phyloP scores from a whole-genome alignment of 1,140 invertebrate species.

The Heliconius congener region DNA sequence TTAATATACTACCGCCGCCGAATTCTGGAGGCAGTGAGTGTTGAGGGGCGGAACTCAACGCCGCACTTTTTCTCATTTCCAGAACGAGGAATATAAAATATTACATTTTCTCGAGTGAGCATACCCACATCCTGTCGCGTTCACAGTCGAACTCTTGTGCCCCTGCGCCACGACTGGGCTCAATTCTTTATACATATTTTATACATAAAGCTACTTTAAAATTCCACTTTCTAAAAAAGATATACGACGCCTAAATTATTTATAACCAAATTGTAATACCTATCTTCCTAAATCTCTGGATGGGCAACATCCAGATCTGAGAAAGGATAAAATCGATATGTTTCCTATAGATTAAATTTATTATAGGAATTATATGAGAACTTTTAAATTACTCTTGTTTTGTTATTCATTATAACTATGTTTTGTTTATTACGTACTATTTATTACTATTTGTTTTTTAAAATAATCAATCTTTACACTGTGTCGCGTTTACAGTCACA shows the following conservation, averaged over 20 bases:
- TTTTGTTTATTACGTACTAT: not conserved
- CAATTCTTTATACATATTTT: not conserved
- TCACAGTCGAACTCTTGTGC: not conserved
- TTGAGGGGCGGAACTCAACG: not conserved
- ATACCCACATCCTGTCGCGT: not conserved
- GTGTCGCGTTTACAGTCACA: too few species aligned
- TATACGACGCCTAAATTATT: not conserved
- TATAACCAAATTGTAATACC: not conserved
- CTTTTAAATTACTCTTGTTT: not conserved
- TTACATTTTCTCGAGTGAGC: not conserved
- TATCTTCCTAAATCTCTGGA: not conserved
- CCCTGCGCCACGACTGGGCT: not conserved
- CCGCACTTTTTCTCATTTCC: not conserved
- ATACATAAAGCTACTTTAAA: not conserved
- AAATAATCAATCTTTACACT: too few species aligned
- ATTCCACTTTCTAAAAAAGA: not conserved
- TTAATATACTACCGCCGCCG: not conserved
- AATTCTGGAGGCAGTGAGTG: not conserved
- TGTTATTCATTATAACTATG: not conserved
- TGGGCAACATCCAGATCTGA: not conserved
- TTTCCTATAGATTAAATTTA: not conserved
- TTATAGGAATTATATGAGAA: not conserved
- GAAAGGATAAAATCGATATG: slow-evolving; percentile 7
- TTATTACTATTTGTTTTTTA: too few species aligned
- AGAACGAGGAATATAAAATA: not conserved